Base-by-base conservation (phyloP, 2,797 vertebrate genomes). In the Centropyge bicolor region DNA sequence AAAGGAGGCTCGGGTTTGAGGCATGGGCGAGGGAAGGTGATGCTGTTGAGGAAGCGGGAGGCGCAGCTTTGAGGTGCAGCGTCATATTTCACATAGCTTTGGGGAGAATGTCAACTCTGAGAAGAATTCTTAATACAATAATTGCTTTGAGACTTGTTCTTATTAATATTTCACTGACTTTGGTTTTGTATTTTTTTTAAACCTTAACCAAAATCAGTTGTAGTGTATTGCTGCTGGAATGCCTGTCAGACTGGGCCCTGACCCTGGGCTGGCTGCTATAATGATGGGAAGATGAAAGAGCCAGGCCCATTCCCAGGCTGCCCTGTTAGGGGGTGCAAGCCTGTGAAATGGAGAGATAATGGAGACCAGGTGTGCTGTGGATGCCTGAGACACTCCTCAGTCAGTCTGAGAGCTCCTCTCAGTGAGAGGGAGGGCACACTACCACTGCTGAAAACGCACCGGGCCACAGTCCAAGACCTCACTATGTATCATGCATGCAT, bases 331-430 rank as follows among this genome's bases (percentile, higher is more conserved):
- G 94, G 95, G 94, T 94, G 92, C 86, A 88, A 93, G 94, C 86
- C 95, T 93, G 93, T 95, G 95, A 95, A 96, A 96, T 94, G 93
- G 94, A 95, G 93, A 94, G 93, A 95, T 96, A 97, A 97, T 97
- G 90, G 94, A 95, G 95, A 95, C 95, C 96, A 97, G 96, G 96
- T 97, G 95, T 90, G 91, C 93, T 70, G 85, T 86, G 88, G 94
- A 94, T 95, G 94, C 91, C 90, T 89, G 90, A 96, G 94, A 95
- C 89, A 82, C 79, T 89, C 83, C 86, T 94, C 93, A 87, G 88
- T 94, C 93, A 93, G 91, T 92, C 88, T 88, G 92, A 93, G 93
- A 92, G 93, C 92, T 94, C 91, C 92, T 91, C 92, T 89, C 84
- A 86, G 87, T 85, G 89, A 93, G 86, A 89, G 81, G 88, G 88